Percentiles rank a stretch among this genome's conserved stretches.
These are phyloP conservation scores for Zaprionus inermis DNA, from an alignment of 1,140 invertebrate species.

Conservation along the genomic window DNA sequence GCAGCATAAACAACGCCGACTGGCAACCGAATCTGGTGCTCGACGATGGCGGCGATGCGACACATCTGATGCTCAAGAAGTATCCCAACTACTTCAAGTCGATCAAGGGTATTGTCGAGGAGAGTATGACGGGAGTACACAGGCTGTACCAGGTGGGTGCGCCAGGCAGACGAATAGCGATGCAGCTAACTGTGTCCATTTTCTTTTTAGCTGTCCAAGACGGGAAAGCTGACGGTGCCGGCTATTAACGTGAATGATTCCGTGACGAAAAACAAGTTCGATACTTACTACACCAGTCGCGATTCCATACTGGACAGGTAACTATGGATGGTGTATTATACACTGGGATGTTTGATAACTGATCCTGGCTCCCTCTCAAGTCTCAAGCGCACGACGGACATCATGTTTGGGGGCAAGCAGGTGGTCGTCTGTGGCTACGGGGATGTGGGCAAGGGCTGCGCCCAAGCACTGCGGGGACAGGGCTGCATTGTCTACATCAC, in stretches of 20 bases:
- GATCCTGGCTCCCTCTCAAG: conserved; percentile 17
- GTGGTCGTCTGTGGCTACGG: conserved; percentile 99
- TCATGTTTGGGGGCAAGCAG: conserved; percentile 99
- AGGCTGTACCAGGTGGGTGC: conserved; percentile 88
- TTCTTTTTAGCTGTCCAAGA: conserved; percentile 92
- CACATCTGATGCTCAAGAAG: conserved; percentile 98
- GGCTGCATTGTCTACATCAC: conserved; percentile 97
- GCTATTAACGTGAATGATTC: conserved; percentile 99
- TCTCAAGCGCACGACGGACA: conserved; percentile 96
- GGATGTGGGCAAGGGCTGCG: conserved; percentile 99
- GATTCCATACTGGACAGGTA: conserved; percentile 80
- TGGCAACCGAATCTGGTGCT: conserved; percentile 99
- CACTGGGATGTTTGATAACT: neutral
- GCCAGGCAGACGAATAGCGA: neutral
- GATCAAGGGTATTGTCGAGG: conserved; percentile 98
- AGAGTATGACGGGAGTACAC: conserved; percentile 99
- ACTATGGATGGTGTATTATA: neutral
- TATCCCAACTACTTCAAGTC: conserved; percentile 97
- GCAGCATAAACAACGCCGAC: conserved; percentile 90
- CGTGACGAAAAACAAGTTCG: conserved; percentile 99
- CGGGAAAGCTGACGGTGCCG: conserved; percentile 96
- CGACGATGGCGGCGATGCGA: conserved; percentile 98
- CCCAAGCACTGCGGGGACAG: conserved; percentile 96
- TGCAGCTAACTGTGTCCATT: neutral
- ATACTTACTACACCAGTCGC: conserved; percentile 86